phyloP scores from a whole-genome alignment of 2,113 vertebrate species.

The Riparia riparia region DNA sequence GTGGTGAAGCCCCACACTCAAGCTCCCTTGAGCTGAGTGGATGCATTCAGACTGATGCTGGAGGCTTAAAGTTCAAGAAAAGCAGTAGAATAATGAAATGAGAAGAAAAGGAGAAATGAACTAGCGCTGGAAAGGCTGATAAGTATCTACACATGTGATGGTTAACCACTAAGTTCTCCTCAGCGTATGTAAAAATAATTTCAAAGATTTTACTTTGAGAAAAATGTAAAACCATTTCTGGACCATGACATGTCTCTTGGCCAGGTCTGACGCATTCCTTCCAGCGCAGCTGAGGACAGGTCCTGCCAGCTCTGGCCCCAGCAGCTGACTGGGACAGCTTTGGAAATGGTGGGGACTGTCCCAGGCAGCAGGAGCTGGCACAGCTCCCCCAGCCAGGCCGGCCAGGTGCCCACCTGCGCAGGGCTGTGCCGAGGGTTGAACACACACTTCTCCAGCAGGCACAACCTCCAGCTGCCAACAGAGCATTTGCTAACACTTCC shows the following conservation, averaged over 20 bases:
- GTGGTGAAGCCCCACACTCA: background rate
- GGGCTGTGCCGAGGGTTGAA: background rate
- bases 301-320: conserved; percentile 22
- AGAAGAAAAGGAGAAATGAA: background rate
- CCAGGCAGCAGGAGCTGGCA: conserved; percentile 21
- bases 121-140: background rate
- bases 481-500: conserved; percentile 24
- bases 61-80: background rate
- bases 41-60: fast-evolving
- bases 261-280: background rate
- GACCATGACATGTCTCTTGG: background rate
- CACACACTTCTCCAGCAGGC: background rate
- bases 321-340: background rate
- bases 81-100: background rate
- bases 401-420: fast-evolving
- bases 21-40: fast-evolving
- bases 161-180: background rate
- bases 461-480: background rate
- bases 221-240: background rate
- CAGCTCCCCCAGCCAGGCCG: conserved; percentile 40
- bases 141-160: background rate
- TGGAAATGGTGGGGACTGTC: background rate
- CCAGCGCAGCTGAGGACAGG: background rate
- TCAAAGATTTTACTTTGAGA: conserved; percentile 6
- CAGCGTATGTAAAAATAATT: background rate